A percentile compares a stretch with the other conserved stretches of the same genome.
Conservation (phyloP, 1,140 invertebrate species). For the Meloidogyne floridensis region DNA sequence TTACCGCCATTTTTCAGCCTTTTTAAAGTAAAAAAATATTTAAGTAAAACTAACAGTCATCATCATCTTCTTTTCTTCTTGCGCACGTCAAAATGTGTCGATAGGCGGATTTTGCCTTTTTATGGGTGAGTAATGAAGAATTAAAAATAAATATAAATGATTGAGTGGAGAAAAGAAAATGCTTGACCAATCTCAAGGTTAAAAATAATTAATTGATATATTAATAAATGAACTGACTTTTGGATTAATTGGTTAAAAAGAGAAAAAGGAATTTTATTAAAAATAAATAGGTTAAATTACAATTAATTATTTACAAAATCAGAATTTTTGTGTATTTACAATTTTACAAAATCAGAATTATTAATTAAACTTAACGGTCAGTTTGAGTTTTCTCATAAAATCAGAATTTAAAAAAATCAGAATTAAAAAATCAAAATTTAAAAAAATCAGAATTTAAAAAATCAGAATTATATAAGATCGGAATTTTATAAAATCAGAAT, state of each 20-base stretch:
- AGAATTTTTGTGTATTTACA: neutral
- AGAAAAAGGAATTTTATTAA: neutral
- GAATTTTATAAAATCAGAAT: too few relatives aligned
- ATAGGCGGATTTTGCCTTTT: neutral
- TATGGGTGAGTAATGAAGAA: conserved; percentile 9
- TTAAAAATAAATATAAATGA: neutral
- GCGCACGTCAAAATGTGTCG: conserved; percentile 4
- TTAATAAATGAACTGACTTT: neutral
- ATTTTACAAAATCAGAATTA: neutral
- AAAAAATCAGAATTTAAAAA: too few relatives aligned
- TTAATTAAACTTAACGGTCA: neutral
- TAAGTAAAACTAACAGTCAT: neutral
- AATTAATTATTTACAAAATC: neutral
- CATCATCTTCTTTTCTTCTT: neutral
- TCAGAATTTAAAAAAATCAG: too few relatives aligned
- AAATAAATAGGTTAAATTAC: neutral
- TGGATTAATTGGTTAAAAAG: neutral
- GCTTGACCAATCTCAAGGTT: neutral
- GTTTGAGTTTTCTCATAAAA: too few relatives aligned
- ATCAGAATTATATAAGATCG: too few relatives aligned
- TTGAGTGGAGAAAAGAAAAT: neutral
- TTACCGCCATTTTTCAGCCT: neutral
- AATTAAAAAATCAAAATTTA: too few relatives aligned
- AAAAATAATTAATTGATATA: conserved; percentile 4
- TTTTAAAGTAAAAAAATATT: neutral